Base-by-base conservation (phyloP, 2,113 vertebrate species). In the Erpornis zantholeuca region DNA sequence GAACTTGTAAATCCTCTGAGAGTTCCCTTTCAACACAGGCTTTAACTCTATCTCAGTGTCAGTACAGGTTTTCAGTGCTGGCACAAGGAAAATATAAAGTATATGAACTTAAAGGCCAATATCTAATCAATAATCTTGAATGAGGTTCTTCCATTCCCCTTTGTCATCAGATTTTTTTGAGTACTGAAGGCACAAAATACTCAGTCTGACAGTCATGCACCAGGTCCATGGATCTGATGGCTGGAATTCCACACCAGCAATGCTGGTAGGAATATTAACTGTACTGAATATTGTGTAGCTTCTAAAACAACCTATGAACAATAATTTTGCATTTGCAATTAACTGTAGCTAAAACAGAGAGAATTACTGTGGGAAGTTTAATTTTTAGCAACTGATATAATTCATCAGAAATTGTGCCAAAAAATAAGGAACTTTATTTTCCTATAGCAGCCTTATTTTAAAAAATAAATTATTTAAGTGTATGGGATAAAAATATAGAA, bases 1-100 rank as follows among this genome's bases (percentile, higher is more conserved):
- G 81, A 97, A 91, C 84, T 82, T 95, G 81, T 49, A 95, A 94
- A 94, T 94, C 84, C 84, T 82, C 65, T 45, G 93, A 87, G 91
- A 87, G 80, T 33, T 85, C 57, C n/a, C 73, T 91, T 91, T 82
- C 71, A 76, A 31, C 54, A 65, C 12, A 45, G 31, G 63, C 47
- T 94, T 91, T 87, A 85, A 76, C 65, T 71, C 60, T 57, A 40
- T 63, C 63, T 94, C 49, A 20, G 52, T 50, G 75, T 60, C 83
- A 89, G 49, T 45, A 42, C 45, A 68, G 54, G n/a, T 45, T 77
- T 76, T 76, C 40, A 33, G 25, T 82, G 70, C 23, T 6, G 3
- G 3, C 59, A 77, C 19, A 23, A 88, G n/a, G 33, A 72, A 84
- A 92, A 92, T 14, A 82, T 3, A 7, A 69, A 92, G 45, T n/a